Evolutionary conservation across 2,888 invertebrate species (phyloP), one percentile per base, ranked within the genome.

Genomic region (Fragum fragum): DNA sequence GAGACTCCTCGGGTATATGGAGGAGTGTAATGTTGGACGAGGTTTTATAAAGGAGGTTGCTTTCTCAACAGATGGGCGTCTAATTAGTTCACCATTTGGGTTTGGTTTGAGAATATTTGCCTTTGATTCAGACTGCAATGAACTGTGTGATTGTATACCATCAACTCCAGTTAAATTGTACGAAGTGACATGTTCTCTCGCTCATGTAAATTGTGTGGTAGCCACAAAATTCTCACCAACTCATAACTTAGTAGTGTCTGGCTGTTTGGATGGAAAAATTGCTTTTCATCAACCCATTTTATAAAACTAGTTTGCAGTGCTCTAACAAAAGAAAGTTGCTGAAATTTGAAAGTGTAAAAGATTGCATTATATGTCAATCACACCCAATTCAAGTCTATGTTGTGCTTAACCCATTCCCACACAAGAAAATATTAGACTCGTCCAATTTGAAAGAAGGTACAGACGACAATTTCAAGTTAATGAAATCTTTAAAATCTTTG

Each of bases 41-140:
- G 98, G 98, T 0, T 98, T 97, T 90, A 98, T 99, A 76, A 99
- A 99, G 94, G 99, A 98, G 93, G 95, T 98, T 63, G 97, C 97
- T 90, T 98, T 98, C 94, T 98, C 98, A 0, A 95, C 97, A 0
- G 98, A 98, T 93, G 99, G 99, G 0, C 96, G 98, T 70, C 95
- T 98, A 14, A 97, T 99, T 36, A 98, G 98, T 92, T 98, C 98
- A 0, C 98, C 99, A 0, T 98, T 97, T 94, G 97, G 97, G 0
- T 96, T 96, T 91, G 98, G 98, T 39, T 96, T 98, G 81, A 95
- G 98, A n/a, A 95, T 99, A 3, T 95, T 99, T 29, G 96, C 97
- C 0, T 97, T 98, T 89, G 96, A 97, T 90, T 95, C 96, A 11
- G 95, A 96, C 69, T 98, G 98, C 93, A 96, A 96, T 71, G 98